Evolutionary conservation across 2,888 invertebrate species (phyloP).

Genomic region (Imbricaverruca yamaguchii): DNA sequence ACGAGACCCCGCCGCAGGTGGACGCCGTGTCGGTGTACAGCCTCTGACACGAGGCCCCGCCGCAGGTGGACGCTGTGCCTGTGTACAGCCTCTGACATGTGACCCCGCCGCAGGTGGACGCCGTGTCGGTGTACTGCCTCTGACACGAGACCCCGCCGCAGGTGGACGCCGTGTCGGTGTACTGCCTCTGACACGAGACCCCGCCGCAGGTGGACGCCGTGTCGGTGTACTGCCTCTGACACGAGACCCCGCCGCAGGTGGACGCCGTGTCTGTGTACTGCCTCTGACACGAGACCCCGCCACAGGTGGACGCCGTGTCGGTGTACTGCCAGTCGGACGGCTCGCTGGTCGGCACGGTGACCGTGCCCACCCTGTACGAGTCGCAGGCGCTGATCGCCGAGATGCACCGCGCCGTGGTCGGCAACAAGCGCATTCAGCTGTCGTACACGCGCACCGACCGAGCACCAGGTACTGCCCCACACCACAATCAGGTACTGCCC

Average conservation of each 20-base stretch:
- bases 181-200: too few relatives aligned
- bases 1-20: too few relatives aligned
- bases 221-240: constrained; percentile 54
- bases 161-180: constrained; percentile 59
- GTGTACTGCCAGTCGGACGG: constrained; percentile 58
- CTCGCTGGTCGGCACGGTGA: constrained; percentile 59
- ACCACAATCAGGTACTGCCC: not conserved
- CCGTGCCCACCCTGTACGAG: constrained; percentile 61
- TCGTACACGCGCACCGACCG: not conserved
- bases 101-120: constrained; percentile 46
- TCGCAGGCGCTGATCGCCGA: constrained; percentile 40
- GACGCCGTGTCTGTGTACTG: not conserved
- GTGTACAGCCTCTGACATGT: constrained; percentile 58
- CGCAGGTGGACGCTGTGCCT: constrained; percentile 52
- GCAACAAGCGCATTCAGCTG: constrained; percentile 3
- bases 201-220: constrained; percentile 50
- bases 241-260: constrained; percentile 40
- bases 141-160: too few relatives aligned
- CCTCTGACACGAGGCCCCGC: too few relatives aligned
- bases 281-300: not conserved
- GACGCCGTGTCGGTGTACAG: too few relatives aligned
- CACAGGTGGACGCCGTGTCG: constrained; percentile 52
- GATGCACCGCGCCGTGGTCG: constrained; percentile 19
- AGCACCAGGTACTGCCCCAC: not conserved
- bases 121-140: too few relatives aligned